Conservation (phyloP, 2,888 invertebrate genomes). For the Amphimallon solstitiale region DNA sequence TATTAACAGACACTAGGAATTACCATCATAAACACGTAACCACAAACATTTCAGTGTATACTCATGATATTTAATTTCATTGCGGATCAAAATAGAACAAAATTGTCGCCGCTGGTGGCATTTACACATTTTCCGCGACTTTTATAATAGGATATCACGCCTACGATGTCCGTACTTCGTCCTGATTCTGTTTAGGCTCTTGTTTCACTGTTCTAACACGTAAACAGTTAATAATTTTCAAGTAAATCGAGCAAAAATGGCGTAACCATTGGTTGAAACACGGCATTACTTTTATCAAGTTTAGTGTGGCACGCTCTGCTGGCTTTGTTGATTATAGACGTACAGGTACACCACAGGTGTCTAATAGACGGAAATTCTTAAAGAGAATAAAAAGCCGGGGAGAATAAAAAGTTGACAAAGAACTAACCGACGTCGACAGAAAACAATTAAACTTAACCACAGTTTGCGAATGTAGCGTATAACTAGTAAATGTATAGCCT, state of each 20-base stretch:
- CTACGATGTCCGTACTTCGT: conserved; percentile 8
- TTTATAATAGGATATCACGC: conserved; percentile 11
- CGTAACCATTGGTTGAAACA: conserved; percentile 35
- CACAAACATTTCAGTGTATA: conserved; percentile 5
- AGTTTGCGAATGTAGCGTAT: conserved; percentile 21
- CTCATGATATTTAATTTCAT: background rate
- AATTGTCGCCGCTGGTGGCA: conserved; percentile 9
- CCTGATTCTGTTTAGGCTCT: conserved; percentile 8
- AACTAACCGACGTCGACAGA: conserved; percentile 17
- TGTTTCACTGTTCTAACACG: conserved; percentile 11
- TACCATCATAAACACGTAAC: background rate
- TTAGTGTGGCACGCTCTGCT: conserved; percentile 40
- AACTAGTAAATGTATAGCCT: conserved; percentile 19
- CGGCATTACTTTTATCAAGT: conserved; percentile 38
- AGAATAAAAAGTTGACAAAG: conserved; percentile 15
- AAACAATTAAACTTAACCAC: conserved; percentile 28
- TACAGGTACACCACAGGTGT: conserved; percentile 45
- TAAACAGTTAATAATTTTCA: conserved; percentile 34
- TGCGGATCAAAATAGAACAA: conserved; percentile 5
- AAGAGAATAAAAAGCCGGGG: conserved; percentile 15
- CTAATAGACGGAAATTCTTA: conserved; percentile 42
- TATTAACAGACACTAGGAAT: background rate
- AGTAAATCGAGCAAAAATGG: conserved; percentile 26
- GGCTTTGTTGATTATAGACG: conserved; percentile 44
- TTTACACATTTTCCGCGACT: conserved; percentile 28